Conservation (phyloP, 2,888 invertebrate genomes). For the Drosophila fulvimacula region DNA sequence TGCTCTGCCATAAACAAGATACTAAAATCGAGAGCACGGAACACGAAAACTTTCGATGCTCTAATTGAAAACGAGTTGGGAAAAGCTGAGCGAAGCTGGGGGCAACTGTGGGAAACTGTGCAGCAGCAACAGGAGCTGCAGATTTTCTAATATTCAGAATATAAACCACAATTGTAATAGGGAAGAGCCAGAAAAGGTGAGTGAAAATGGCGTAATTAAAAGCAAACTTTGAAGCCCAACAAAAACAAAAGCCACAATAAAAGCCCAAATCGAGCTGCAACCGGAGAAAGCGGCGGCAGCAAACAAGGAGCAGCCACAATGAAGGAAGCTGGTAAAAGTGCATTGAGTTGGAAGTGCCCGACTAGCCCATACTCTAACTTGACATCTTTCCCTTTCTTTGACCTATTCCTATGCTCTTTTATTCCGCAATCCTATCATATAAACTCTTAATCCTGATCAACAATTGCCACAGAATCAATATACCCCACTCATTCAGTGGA, state of each 20-base stretch:
- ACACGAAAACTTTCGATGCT: background rate
- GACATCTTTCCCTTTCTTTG: no score
- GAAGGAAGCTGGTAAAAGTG: background rate
- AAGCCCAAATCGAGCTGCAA: conserved; percentile 21
- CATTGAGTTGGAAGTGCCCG: background rate
- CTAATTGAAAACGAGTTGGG: background rate
- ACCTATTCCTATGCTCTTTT: no score
- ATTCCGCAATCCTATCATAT: no score
- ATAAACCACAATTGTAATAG: conserved; percentile 13
- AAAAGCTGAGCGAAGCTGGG: background rate
- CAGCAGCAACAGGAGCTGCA: background rate
- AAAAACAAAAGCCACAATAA: conserved; percentile 21
- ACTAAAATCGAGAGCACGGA: conserved; percentile 2
- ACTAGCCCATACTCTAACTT: background rate
- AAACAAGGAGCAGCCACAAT: conserved; percentile 13
- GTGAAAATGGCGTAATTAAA: conserved; percentile 45
- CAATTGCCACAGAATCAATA: background rate
- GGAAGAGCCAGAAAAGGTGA: conserved; percentile 6
- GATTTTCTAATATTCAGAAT: conserved; percentile 15
- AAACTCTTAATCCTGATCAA: background rate
- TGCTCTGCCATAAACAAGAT: conserved; percentile 9
- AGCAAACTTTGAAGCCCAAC: conserved; percentile 33
- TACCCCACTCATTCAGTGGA: background rate
- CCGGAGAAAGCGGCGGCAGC: conserved; percentile 8
- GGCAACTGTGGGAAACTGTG: background rate